phyloP scores from a whole-genome alignment of 2,888 invertebrate species.

The Sycophila texana region DNA sequence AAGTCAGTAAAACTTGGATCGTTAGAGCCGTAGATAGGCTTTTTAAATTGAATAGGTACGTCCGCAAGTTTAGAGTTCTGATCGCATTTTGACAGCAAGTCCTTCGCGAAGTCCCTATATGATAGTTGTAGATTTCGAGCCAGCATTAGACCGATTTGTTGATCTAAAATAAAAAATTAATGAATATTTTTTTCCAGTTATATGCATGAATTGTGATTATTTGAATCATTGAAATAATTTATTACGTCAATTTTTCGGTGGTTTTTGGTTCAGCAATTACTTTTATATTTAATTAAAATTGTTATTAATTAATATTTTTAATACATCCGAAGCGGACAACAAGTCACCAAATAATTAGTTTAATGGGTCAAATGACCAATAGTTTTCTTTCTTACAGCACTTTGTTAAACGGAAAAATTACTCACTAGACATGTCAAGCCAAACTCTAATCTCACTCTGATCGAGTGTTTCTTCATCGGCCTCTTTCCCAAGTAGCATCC shows the following conservation, averaged over 20 bases:
- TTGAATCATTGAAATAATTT: background rate
- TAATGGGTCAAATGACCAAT: background rate
- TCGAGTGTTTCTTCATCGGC: conserved; percentile 91
- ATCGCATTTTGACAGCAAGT: conserved; percentile 83
- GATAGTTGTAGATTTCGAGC: conserved; percentile 90
- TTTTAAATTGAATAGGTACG: conserved; percentile 91
- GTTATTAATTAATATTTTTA: no score
- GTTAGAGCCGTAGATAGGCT: conserved; percentile 91
- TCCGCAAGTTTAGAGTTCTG: conserved; percentile 91
- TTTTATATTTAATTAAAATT: no score
- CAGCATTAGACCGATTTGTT: conserved; percentile 93
- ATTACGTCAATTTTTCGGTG: no score
- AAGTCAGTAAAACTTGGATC: conserved; percentile 96
- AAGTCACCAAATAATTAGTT: background rate
- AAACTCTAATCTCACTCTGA: conserved; percentile 91
- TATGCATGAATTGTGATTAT: background rate
- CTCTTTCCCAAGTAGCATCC: conserved; percentile 87
- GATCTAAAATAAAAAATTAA: conserved; percentile 79
- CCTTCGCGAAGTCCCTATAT: conserved; percentile 89
- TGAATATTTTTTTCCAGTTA: background rate
- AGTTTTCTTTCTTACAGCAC: background rate
- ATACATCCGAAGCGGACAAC: background rate
- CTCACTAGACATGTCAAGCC: conserved; percentile 94
- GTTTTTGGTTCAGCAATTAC: no score
- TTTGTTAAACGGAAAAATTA: conserved; percentile 46